Evolutionary conservation across 2,113 vertebrate species (phyloP).

Genomic region (Proteles cristata): DNA sequence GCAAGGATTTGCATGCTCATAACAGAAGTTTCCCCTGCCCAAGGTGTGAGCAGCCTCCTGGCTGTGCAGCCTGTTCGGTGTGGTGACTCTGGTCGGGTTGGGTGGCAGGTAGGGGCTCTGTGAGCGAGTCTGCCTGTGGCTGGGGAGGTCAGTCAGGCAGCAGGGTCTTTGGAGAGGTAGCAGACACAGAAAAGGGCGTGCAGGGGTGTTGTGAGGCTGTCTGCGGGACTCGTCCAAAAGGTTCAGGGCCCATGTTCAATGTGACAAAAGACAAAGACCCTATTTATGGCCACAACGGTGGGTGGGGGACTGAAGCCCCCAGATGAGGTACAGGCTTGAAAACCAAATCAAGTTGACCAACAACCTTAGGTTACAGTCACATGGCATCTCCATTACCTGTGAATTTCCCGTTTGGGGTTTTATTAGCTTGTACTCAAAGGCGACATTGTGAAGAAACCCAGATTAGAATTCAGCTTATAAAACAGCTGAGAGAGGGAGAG

Average conservation of each 20-base stretch:
- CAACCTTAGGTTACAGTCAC: conserved; percentile 60
- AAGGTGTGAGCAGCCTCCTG: not conserved
- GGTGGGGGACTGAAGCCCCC: conserved; percentile 39
- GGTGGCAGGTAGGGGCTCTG: not conserved
- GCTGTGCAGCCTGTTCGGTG: fast-evolving
- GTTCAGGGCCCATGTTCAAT: not conserved
- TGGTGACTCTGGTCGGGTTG: not conserved
- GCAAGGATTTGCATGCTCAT: not conserved
- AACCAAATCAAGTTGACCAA: conserved; percentile 61
- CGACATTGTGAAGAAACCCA: conserved; percentile 75
- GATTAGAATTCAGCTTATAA: conserved; percentile 71
- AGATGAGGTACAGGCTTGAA: conserved; percentile 35
- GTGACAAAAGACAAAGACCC: conserved; percentile 53
- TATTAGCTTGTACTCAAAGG: conserved; percentile 79
- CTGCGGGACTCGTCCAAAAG: not conserved
- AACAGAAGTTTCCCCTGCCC: not conserved
- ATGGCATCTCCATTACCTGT: conserved; percentile 57
- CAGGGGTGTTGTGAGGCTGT: not conserved
- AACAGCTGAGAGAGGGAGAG: conserved; percentile 58
- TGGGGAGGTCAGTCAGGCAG: not conserved
- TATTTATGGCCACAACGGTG: conserved; percentile 12
- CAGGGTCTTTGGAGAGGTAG: not conserved
- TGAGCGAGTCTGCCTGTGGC: not conserved
- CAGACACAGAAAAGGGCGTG: not conserved
- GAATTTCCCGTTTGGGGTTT: conserved; percentile 72